phyloP scores from a whole-genome alignment of 2,888 invertebrate genomes.

The Thymelicus acteon region DNA sequence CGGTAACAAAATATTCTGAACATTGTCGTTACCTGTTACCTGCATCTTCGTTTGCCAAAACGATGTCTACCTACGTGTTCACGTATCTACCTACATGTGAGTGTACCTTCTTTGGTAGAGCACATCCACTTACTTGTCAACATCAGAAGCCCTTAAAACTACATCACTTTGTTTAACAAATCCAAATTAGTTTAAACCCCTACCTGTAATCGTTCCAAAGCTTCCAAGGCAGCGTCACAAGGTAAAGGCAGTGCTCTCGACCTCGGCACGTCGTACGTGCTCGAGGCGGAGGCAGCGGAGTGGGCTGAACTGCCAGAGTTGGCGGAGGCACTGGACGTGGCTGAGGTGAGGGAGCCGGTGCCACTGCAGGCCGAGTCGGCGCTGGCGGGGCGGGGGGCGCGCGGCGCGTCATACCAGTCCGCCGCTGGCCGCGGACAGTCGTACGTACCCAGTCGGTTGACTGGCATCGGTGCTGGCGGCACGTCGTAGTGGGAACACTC shows the following conservation, averaged over 20 bases:
- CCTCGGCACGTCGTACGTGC: constrained; percentile 79
- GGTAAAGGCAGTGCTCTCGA: constrained; percentile 77
- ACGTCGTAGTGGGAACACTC: constrained; percentile 81
- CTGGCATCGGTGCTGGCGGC: constrained; percentile 79
- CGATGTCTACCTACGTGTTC: too few relatives aligned
- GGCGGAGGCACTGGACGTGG: constrained; percentile 78
- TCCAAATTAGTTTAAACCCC: constrained; percentile 62
- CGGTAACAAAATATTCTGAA: too few relatives aligned
- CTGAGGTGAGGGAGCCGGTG: constrained; percentile 78
- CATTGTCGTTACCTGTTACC: too few relatives aligned
- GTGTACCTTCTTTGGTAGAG: too few relatives aligned
- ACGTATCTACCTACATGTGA: too few relatives aligned
- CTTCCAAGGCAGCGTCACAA: constrained; percentile 80
- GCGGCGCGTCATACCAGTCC: constrained; percentile 79
- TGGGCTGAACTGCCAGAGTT: constrained; percentile 78
- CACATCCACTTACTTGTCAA: too few relatives aligned
- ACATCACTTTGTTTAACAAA: too few relatives aligned
- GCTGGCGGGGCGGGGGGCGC: constrained; percentile 81
- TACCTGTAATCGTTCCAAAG: constrained; percentile 78
- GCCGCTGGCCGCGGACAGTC: constrained; percentile 81
- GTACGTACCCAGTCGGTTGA: constrained; percentile 89
- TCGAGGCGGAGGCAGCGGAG: constrained; percentile 75
- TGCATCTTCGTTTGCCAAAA: too few relatives aligned
- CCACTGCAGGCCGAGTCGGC: constrained; percentile 85
- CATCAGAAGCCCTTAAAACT: too few relatives aligned